Conservation (phyloP, 1,140 invertebrate species). For the Aplysia californica region DNA sequence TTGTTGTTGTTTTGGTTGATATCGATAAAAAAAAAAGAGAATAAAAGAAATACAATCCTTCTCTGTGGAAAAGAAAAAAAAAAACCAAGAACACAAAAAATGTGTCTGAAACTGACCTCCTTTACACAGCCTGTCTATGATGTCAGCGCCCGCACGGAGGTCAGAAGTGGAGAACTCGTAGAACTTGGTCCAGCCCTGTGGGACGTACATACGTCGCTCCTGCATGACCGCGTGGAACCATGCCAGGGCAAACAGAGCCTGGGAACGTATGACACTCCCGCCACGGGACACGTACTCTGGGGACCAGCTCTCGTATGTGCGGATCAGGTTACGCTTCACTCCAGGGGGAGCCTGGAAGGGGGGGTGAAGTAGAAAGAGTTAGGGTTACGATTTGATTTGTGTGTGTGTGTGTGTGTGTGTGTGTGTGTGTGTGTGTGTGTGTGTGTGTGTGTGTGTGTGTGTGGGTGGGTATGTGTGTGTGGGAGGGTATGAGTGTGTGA, state of each 20-base stretch:
- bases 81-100: too few relatives aligned
- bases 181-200: slow-evolving; percentile 87
- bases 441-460: too few relatives aligned
- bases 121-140: slow-evolving; percentile 74
- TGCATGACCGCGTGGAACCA: slow-evolving; percentile 90
- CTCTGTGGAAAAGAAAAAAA: too few relatives aligned
- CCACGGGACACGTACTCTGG: slow-evolving; percentile 69
- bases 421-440: too few relatives aligned
- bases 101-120: too few relatives aligned
- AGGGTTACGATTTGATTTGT: too few relatives aligned
- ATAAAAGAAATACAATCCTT: too few relatives aligned
- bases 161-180: slow-evolving; percentile 93
- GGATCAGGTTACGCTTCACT: slow-evolving; percentile 74
- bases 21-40: too few relatives aligned
- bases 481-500: too few relatives aligned
- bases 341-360: slow-evolving; percentile 74
- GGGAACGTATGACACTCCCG: slow-evolving; percentile 68
- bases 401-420: too few relatives aligned
- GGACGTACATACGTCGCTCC: slow-evolving; percentile 87
- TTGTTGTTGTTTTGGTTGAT: too few relatives aligned
- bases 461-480: too few relatives aligned
- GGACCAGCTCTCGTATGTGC: slow-evolving; percentile 73
- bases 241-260: slow-evolving; percentile 78
- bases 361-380: not conserved
- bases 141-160: slow-evolving; percentile 80